Evolutionary conservation across 2,888 invertebrate genomes (phyloP).

Genomic region (Entomobrya multifasciata): DNA sequence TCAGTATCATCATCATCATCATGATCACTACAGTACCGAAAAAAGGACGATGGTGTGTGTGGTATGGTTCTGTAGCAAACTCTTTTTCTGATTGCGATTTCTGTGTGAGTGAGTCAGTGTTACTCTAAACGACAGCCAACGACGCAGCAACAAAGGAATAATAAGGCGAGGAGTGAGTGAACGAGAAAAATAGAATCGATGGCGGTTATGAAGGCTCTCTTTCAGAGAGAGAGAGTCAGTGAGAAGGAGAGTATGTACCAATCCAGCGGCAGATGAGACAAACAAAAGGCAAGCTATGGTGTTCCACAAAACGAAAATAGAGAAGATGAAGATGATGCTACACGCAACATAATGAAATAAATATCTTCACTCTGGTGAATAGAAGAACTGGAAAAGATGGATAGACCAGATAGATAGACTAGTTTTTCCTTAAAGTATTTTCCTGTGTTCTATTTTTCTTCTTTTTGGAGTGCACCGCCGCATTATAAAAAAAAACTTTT

Average conservation of each 20-base stretch:
- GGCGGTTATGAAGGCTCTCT: background rate
- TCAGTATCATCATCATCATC: background rate
- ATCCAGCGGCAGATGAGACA: slow-evolving; percentile 16
- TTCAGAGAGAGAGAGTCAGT: background rate
- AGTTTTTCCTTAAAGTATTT: background rate
- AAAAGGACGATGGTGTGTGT: too few species aligned
- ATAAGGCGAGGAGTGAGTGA: background rate
- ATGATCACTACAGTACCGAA: slow-evolving; percentile 7
- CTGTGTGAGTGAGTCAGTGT: too few species aligned
- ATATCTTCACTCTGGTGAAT: slow-evolving; percentile 6
- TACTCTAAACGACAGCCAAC: too few species aligned
- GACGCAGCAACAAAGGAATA: slow-evolving; percentile 10
- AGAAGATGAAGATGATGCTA: slow-evolving; percentile 34
- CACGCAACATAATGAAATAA: slow-evolving; percentile 38
- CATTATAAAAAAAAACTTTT: background rate
- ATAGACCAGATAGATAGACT: background rate
- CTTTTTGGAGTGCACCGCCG: background rate
- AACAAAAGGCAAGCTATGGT: too few species aligned
- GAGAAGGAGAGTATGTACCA: slow-evolving; percentile 34
- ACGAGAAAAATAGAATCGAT: slow-evolving; percentile 10
- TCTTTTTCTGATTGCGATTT: too few species aligned
- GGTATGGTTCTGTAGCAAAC: too few species aligned
- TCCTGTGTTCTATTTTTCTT: background rate
- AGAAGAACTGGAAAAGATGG: background rate
- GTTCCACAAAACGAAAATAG: slow-evolving; percentile 38